Evolutionary conservation across 2,888 invertebrate genomes (phyloP), one percentile per base, ranked within the genome.

Genomic region (Drosophila demipolita): DNA sequence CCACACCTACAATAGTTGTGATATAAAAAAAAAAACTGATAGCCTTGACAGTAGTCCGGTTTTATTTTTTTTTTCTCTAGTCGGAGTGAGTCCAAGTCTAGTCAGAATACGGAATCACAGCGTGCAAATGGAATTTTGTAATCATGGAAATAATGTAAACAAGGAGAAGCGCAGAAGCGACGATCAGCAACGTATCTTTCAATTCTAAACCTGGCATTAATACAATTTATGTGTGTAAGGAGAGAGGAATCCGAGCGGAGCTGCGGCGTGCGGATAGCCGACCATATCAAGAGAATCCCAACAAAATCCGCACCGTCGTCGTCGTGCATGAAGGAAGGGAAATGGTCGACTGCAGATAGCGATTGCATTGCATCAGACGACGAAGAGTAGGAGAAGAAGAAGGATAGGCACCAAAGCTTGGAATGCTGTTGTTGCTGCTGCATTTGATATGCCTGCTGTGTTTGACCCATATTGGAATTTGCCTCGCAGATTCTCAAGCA

Each of bases 151-250:
- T 29, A 29, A 29, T 29, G 29, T 29, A 29, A 64, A 68, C 9
- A 40, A 40, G 40, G 62, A 61, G 59, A 36, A 45, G 61, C 58
- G 45, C 60, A 61, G 57, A 36, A 38, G 61, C 58, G 53, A 74
- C 52, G 69, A 66, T 67, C 61, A 69, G 73, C 79, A 73, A 82
- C 77, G 82, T 86, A 90, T 84, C 87, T 83, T 78, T 82, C 79
- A 78, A 80, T 83, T 82, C 89, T 83, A 87, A 90, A 90, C 91
- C 90, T 87, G 86, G 90, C 83, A 89, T 91, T 91, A 90, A 90
- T 90, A 87, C 83, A 91, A 90, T 90, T 91, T 64, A 79, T 45
- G 15, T 45, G 15, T 82, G 82, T 84, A 61, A 74, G 75, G 57
- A 73, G 66, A 5, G n/a, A 40, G 45, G 15, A 23, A 45, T 54